Evolutionary conservation across 1,140 invertebrate species (phyloP).

Genomic region (Temnothorax curvispinosus): DNA sequence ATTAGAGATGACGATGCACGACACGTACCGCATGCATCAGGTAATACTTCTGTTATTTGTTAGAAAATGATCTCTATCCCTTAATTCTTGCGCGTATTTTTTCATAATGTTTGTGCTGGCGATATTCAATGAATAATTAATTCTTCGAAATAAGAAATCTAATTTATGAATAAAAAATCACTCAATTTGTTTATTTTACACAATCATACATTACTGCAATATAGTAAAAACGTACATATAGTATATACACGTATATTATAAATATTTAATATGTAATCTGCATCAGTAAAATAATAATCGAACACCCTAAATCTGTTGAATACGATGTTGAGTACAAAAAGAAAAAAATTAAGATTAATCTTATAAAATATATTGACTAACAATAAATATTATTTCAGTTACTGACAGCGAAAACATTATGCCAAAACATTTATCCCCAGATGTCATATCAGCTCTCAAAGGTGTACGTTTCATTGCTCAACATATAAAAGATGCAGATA

Average conservation of each 20-base stretch:
- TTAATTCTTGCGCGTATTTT: not conserved
- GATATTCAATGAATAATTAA: not conserved
- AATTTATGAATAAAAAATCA: not conserved
- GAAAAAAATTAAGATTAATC: not conserved
- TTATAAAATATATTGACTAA: not conserved
- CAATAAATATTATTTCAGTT: constrained; percentile 82
- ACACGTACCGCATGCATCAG: constrained; percentile 87
- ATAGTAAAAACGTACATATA: not conserved
- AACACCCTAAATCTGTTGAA: constrained; percentile 34
- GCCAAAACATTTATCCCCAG: constrained; percentile 92
- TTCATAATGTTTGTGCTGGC: not conserved
- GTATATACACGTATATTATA: not conserved
- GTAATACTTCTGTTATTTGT: constrained; percentile 78
- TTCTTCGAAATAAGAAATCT: not conserved
- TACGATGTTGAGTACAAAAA: not conserved
- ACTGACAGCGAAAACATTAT: constrained; percentile 93
- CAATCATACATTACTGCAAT: constrained; percentile 1
- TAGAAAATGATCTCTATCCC: not conserved
- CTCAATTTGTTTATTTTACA: not conserved
- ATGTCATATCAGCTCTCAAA: constrained; percentile 95
- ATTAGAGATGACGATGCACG: constrained; percentile 87
- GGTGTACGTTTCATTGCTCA: constrained; percentile 98
- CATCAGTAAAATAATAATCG: not conserved
- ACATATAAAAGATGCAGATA: constrained; percentile 98
- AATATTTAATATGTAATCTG: not conserved